Percentiles rank a stretch among this genome's conserved stretches.
Conservation (phyloP, 1,140 invertebrate genomes). For the Leptopilina boulardi region DNA sequence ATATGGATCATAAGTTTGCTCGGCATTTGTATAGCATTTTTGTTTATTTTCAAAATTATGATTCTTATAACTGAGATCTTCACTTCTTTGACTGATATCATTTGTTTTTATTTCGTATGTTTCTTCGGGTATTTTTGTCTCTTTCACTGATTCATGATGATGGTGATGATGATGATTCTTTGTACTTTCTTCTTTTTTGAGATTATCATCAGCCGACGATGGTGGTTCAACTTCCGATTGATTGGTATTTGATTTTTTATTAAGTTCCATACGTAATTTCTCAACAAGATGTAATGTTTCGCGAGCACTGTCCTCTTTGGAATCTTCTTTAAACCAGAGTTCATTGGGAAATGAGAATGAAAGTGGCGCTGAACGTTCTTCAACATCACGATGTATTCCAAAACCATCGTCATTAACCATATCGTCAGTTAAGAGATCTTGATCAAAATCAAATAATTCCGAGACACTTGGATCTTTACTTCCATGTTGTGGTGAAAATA, state of each 20-base stretch:
- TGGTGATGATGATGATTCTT: slow-evolving; percentile 34
- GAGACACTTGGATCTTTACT: slow-evolving; percentile 79
- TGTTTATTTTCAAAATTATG: slow-evolving; percentile 64
- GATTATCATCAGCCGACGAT: slow-evolving; percentile 53
- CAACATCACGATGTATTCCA: slow-evolving; percentile 78
- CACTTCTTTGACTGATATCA: slow-evolving; percentile 42
- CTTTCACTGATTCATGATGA: slow-evolving; percentile 44
- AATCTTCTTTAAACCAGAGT: slow-evolving; percentile 85
- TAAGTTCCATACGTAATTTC: slow-evolving; percentile 83
- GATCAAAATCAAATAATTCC: slow-evolving; percentile 82
- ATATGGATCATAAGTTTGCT: slow-evolving; percentile 60
- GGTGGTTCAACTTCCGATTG: slow-evolving; percentile 69
- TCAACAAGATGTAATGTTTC: slow-evolving; percentile 88
- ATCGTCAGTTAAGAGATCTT: slow-evolving; percentile 81
- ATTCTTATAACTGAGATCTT: slow-evolving; percentile 47
- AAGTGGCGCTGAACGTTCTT: slow-evolving; percentile 78
- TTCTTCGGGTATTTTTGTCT: slow-evolving; percentile 42
- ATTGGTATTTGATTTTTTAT: slow-evolving; percentile 79
- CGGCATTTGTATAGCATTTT: slow-evolving; percentile 66
- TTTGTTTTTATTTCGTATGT: slow-evolving; percentile 6
- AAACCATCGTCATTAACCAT: slow-evolving; percentile 80
- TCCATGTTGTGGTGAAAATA: slow-evolving; percentile 83
- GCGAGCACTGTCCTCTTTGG: slow-evolving; percentile 85
- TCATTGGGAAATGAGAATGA: slow-evolving; percentile 81
- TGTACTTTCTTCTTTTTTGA: slow-evolving; percentile 53